Evolutionary conservation across 1,140 invertebrate genomes (phyloP), one percentile per base, ranked within the genome.

Genomic region (Zaprionus gabonicus): DNA sequence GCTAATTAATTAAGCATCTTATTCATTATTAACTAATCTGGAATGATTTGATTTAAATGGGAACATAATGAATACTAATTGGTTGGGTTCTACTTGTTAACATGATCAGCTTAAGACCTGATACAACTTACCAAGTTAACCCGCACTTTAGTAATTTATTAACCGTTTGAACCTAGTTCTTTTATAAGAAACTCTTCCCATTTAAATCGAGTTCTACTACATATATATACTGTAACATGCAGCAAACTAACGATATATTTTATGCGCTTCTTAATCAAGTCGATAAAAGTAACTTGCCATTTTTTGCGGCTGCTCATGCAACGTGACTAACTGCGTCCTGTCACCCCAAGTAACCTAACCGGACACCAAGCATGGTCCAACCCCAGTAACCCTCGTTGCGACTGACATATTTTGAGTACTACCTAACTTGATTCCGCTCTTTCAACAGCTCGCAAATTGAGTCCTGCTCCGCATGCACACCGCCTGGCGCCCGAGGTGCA

Each of bases 401-500:
- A 51, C 3, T 25, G 15, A 41, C 49, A 28, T 2, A 36, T 4
- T 28, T 28, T 13, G 13, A 20, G 20, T 25, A 60, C 62, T 60
- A 23, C 67, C 17, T 23, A 36, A 72, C 38, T 4, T 31, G 38
- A 20, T 58, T 27, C 23, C 1, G 0, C 25, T 12, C 4, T 20
- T 28, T 17, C 12, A 4, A n/a, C 76, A 95, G 95, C 94, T 91
- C 94, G 95, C 36, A 95, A 95, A 83, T 85, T 95, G 41, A 96
- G 95, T 85, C 95, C 95, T 51, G 95, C 94, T 31, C 94, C 95
- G 70, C 83, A 95, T 66, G 41, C 84, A 1, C 95, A 95, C 68
- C 93, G 95, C 76, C 91, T 95, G 64, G 94, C 94, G n/a, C 94
- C 95, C 62, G 95, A 96, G 91, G 93, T 94, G 69, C 93, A 94